Evolutionary conservation across 2,888 invertebrate species (phyloP), one percentile per base, ranked within the genome.

Genomic region (Pseudococcus longispinus): DNA sequence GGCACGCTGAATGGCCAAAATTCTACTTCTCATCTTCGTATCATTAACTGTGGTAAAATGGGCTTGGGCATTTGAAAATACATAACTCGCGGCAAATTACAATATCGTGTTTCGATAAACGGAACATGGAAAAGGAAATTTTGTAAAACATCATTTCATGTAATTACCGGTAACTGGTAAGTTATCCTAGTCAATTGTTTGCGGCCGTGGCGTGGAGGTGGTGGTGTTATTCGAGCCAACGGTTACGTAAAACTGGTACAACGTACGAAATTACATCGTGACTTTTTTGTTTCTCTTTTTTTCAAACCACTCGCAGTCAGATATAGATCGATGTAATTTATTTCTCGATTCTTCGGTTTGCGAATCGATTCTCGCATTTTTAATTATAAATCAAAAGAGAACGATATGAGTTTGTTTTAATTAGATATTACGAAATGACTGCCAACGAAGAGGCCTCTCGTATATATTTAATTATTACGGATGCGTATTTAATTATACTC

Each of bases 361-460:
- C 32, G 29, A 29, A 70, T 70, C 70, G 70, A 70, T 70, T 70
- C 29, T 70, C 70, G 70, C 70, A 70, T 70, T 70, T 70, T 70
- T 70, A 70, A 70, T 70, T 70, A 70, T 70, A 70, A 70, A 70
- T 70, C 70, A 70, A 70, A 70, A 29, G 70, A 60, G 70, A 70
- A 70, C 70, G 70, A 70, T 70, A 70, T 70, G 32, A 70, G 70
- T 29, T 70, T 29, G 70, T 26, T 70, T 70, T 70, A 70, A 70
- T 70, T 70, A 70, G 70, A 70, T 70, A 29, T 70, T 70, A 70
- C 70, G 70, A 70, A 70, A 70, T 70, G 1, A 13, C 29, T 29
- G 70, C 70, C 70, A 70, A 26, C 70, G 29, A 70, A 32, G 70
- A 70, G 15, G 70, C 20, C 60, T 60, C 29, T 70, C 70, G 70